A percentile compares a stretch with the other conserved stretches of the same genome.
phyloP scores from a whole-genome alignment of 2,797 vertebrate genomes.

The Syngnathus rostellatus region DNA sequence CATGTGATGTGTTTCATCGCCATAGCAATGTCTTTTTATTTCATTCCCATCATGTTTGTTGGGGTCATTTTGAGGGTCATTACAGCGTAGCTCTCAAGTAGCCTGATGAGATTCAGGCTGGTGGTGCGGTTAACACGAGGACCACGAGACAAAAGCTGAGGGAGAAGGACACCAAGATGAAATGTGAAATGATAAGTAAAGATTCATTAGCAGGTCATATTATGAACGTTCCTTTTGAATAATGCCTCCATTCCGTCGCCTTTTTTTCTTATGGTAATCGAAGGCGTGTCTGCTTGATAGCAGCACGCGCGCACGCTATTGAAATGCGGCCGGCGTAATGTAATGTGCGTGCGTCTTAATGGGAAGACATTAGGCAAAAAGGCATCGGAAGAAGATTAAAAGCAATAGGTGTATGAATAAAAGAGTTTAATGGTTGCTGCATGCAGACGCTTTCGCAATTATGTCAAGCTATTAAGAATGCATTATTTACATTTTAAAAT shows the following conservation, averaged over 20 bases:
- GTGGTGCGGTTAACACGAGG: constrained; percentile 53
- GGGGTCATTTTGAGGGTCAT: constrained; percentile 30
- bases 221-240: constrained; percentile 31
- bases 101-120: constrained; percentile 50
- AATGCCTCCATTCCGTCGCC: constrained; percentile 19
- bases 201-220: constrained; percentile 56
- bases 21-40: constrained; percentile 26
- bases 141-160: constrained; percentile 23
- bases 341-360: constrained; percentile 31
- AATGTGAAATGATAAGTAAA: constrained; percentile 59
- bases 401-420: constrained; percentile 29
- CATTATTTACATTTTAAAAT: constrained; percentile 3
- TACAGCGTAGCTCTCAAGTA: constrained; percentile 41
- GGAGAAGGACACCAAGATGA: constrained; percentile 48
- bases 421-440: neutral
- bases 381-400: constrained; percentile 26
- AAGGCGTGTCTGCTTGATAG: constrained; percentile 25
- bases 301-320: neutral
- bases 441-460: neutral
- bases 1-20: constrained; percentile 67
- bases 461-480: constrained; percentile 4
- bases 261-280: constrained; percentile 35
- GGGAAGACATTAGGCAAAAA: constrained; percentile 28
- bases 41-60: constrained; percentile 18
- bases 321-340: neutral